Evolutionary conservation across 2,888 invertebrate genomes (phyloP).

Genomic region (Thumatha senex): DNA sequence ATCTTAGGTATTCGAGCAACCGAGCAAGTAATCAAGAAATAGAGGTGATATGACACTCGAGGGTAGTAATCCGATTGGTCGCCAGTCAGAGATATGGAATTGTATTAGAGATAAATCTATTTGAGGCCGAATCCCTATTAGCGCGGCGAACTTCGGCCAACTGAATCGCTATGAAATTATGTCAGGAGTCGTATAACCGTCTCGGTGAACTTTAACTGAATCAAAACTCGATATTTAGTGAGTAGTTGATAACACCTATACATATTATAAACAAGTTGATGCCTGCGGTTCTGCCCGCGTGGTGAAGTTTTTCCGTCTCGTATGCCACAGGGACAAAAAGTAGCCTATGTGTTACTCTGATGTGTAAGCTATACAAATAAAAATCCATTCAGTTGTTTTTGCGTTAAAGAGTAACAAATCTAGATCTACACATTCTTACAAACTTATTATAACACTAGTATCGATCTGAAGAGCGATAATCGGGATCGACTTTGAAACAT

Average conservation of each 20-base stretch:
- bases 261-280: too few relatives aligned
- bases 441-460: too few relatives aligned
- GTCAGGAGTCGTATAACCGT: conserved; percentile 25
- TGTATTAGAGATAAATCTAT: conserved; percentile 42
- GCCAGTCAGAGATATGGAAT: conserved; percentile 29
- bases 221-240: not conserved
- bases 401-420: too few relatives aligned
- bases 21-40: conserved; percentile 30
- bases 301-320: too few relatives aligned
- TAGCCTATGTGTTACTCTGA: too few relatives aligned
- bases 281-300: too few relatives aligned
- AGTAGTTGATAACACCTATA: not conserved
- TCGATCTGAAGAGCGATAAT: too few relatives aligned
- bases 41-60: conserved; percentile 35
- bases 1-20: not conserved
- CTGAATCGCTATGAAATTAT: conserved; percentile 23
- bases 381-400: too few relatives aligned
- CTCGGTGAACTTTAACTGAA: not conserved
- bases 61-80: conserved; percentile 33
- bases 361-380: too few relatives aligned
- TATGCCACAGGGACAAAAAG: too few relatives aligned
- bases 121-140: conserved; percentile 40
- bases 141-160: conserved; percentile 28
- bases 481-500: too few relatives aligned
- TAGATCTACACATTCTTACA: too few relatives aligned